A percentile compares a stretch with the other conserved stretches of the same genome.
These are phyloP conservation scores for Acanthosoma haemorrhoidale DNA, from an alignment of 2,888 invertebrate genomes.

Conservation along the genomic window DNA sequence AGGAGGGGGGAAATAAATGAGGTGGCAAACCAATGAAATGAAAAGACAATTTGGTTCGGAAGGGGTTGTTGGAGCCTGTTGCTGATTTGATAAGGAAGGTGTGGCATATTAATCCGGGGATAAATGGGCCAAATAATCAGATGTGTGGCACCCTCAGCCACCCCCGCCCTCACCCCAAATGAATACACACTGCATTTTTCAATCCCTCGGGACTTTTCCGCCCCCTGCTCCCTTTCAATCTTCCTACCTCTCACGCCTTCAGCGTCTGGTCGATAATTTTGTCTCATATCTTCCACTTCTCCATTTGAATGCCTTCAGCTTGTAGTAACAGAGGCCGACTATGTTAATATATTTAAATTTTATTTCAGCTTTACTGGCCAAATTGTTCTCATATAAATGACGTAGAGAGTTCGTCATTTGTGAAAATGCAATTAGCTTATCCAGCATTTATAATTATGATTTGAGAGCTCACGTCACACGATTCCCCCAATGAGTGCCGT, in stretches of 20 bases:
- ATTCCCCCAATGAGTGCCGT: too few species aligned
- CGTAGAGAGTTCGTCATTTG: too few species aligned
- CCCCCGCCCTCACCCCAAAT: slow-evolving; percentile 21
- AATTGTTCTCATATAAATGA: too few species aligned
- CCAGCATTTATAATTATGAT: too few species aligned
- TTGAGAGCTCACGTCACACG: too few species aligned
- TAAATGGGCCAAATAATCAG: slow-evolving; percentile 31
- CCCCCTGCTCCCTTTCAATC: slow-evolving; percentile 20
- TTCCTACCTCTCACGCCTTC: slow-evolving; percentile 9
- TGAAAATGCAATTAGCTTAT: too few species aligned
- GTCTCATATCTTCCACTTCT: not conserved
- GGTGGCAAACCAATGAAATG: slow-evolving; percentile 31
- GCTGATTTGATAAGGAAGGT: slow-evolving; percentile 29
- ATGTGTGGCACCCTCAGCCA: slow-evolving; percentile 17
- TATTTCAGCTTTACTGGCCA: too few species aligned
- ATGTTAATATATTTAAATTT: too few species aligned
- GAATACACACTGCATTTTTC: slow-evolving; percentile 35
- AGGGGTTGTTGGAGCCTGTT: slow-evolving; percentile 12
- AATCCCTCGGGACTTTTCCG: slow-evolving; percentile 4
- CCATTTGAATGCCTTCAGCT: too few species aligned
- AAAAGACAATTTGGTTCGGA: slow-evolving; percentile 7
- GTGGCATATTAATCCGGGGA: slow-evolving; percentile 16
- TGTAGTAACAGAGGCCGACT: too few species aligned
- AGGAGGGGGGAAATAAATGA: slow-evolving; percentile 32
- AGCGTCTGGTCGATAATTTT: not conserved